Conservation (phyloP, 2,113 vertebrate genomes). For the Macheiramphus alcinus region DNA sequence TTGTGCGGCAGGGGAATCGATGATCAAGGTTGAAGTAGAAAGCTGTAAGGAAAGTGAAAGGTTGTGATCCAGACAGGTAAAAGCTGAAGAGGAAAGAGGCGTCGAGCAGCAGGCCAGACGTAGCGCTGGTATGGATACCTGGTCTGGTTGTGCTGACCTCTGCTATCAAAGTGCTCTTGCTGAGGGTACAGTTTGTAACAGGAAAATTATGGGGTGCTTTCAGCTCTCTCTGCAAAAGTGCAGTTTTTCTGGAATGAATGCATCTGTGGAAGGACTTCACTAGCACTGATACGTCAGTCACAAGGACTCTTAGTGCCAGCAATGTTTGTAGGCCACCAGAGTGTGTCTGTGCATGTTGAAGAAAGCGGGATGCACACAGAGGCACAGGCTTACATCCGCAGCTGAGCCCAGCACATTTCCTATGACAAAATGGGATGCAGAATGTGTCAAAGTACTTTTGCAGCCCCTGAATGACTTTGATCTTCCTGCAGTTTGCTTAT, state of each 20-base stretch:
- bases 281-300: neutral
- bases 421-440: neutral
- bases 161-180: neutral
- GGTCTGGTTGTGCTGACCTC: neutral
- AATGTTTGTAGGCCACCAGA: neutral
- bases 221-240: neutral
- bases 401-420: neutral
- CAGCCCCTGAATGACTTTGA: neutral
- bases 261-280: neutral
- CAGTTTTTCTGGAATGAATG: neutral
- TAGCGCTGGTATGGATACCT: neutral
- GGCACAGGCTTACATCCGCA: neutral
- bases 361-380: rapidly evolving
- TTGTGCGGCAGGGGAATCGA: neutral
- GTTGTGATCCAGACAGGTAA: neutral
- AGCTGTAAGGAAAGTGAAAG: neutral
- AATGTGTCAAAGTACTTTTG: neutral
- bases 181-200: neutral
- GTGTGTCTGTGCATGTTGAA: neutral
- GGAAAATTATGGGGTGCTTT: neutral
- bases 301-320: neutral
- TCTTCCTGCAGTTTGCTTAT: neutral
- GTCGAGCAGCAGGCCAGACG: neutral
- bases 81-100: neutral
- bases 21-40: neutral